phyloP scores from a whole-genome alignment of 2,113 vertebrate species.

The Cromileptes altivelis region DNA sequence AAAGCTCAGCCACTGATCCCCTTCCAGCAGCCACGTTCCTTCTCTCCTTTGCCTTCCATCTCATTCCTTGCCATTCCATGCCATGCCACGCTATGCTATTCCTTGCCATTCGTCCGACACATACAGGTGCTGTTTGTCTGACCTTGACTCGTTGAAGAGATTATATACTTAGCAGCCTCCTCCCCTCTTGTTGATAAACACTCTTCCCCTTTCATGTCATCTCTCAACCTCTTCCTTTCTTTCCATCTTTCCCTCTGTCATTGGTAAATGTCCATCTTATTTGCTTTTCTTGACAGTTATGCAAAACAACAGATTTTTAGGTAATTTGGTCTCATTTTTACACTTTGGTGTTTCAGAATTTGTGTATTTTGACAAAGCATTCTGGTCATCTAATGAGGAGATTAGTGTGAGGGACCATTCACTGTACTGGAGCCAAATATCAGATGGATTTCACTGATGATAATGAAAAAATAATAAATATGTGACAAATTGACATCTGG shows the following conservation, averaged over 20 bases:
- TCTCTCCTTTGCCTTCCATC: constrained; percentile 47
- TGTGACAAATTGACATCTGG: neutral
- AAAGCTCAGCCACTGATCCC: constrained; percentile 79
- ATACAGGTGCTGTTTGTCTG: constrained; percentile 69
- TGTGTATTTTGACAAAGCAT: neutral
- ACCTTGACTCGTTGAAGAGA: constrained; percentile 71
- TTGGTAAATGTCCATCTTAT: neutral
- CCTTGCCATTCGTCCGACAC: constrained; percentile 35
- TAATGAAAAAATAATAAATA: no score
- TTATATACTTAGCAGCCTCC: constrained; percentile 68
- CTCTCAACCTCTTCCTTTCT: constrained; percentile 19
- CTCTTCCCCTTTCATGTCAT: constrained; percentile 46
- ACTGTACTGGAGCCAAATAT: neutral
- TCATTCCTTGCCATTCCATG: constrained; percentile 62
- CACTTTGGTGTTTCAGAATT: neutral
- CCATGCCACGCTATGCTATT: constrained; percentile 25
- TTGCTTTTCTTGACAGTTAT: neutral
- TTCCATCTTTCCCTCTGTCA: neutral
- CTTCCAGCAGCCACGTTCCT: constrained; percentile 79
- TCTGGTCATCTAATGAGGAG: neutral
- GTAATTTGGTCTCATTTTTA: neutral
- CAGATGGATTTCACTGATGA: no score
- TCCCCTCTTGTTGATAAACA: constrained; percentile 58
- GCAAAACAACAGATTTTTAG: neutral
- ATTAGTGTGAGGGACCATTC: neutral